Conservation (phyloP, 1,140 invertebrate species). For the Lordiphosa stackelbergi region DNA sequence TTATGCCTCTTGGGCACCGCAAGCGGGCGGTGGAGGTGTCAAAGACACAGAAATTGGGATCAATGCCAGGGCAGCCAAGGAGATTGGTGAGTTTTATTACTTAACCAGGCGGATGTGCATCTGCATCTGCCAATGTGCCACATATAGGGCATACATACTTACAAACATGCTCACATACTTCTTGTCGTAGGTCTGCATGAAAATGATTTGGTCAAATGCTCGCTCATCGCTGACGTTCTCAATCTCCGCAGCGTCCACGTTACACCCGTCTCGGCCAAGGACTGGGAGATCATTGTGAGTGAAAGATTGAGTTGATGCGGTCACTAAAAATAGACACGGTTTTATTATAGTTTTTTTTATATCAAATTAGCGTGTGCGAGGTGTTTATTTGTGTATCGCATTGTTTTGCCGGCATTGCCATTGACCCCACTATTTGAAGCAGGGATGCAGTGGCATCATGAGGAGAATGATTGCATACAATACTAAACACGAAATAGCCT, state of each 20-base stretch:
- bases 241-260: slow-evolving; percentile 67
- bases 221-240: slow-evolving; percentile 71
- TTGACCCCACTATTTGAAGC: slow-evolving; percentile 47
- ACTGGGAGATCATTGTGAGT: slow-evolving; percentile 77
- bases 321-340: slow-evolving; percentile 23
- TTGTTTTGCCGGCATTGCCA: slow-evolving; percentile 65
- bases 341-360: slow-evolving; percentile 40
- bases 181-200: slow-evolving; percentile 66
- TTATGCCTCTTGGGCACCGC: slow-evolving; percentile 71
- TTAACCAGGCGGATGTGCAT: slow-evolving; percentile 64
- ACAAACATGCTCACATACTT: slow-evolving; percentile 16
- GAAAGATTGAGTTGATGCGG: slow-evolving; percentile 7
- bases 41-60: slow-evolving; percentile 77
- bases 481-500: no score
- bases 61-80: slow-evolving; percentile 76
- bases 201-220: slow-evolving; percentile 73
- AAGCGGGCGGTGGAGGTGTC: slow-evolving; percentile 62
- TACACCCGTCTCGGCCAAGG: slow-evolving; percentile 72
- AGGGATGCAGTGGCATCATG: slow-evolving; percentile 7
- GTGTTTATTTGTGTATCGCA: slow-evolving; percentile 56
- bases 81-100: slow-evolving; percentile 68
- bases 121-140: slow-evolving; percentile 52
- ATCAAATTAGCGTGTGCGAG: slow-evolving; percentile 67
- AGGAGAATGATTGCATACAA: no score
- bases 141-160: slow-evolving; percentile 7